Evolutionary conservation across 1,140 invertebrate species (phyloP), one percentile per base, ranked within the genome.

Genomic region (Goniozus legneri): DNA sequence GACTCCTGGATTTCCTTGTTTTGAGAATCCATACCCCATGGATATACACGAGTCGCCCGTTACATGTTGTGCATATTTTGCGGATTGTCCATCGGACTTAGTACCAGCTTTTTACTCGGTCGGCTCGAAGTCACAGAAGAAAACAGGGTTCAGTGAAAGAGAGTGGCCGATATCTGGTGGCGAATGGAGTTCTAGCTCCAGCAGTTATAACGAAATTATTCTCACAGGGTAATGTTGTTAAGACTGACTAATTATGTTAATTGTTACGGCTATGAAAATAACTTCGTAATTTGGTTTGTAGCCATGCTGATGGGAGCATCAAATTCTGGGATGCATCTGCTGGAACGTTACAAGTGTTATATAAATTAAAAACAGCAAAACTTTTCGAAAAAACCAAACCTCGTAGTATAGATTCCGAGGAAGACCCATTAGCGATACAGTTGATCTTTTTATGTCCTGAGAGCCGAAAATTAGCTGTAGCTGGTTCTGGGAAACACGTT

Each of bases 11-110:
- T 99, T 97, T 80, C 95, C 97, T 12, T 97, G 94, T 76, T 97
- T 97, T 79, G 95, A 98, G 77, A 97, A 97, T 81, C 97, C 96
- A 34, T 98, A 99, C 80, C 91, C 96, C 32, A 98, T 98, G 94
- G 95, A 99, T 77, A 84, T 99, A 54, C 96, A 98, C 77, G 95
- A 98, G 77, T 95, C 92, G 42, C 89, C 94, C 22, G 94, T 98
- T 44, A 97, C 95, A 36, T 94, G 88, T 77, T 95, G 95, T 75
- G 85, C 87, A 44, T 98, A 98, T 80, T 86, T 97, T 64, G 93
- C 94, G 30, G 95, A 99, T 78, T 98, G 95, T 77, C 95, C 95
- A 21, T 89, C 90, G 40, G 96, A 99, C 78, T 81, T 99, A 60
- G 96, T 98, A 54, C 91, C 91, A 40, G 91, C 91, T 30, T 87